A percentile compares a stretch with the other conserved stretches of the same genome.
Conservation (phyloP, 2,113 vertebrate species). For the Rissa tridactyla region DNA sequence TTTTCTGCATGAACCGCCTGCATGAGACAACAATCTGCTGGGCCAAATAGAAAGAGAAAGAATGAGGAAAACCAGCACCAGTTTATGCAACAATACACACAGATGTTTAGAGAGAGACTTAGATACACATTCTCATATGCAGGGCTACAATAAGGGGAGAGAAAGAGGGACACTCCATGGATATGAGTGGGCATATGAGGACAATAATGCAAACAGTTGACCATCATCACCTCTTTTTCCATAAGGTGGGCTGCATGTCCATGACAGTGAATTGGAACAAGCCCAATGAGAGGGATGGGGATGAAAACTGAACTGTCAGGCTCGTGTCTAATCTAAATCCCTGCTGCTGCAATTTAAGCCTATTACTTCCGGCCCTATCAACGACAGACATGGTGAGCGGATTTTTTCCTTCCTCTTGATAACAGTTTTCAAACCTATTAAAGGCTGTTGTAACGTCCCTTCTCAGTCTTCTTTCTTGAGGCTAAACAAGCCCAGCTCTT, state of each 20-base stretch:
- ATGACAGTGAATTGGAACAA: neutral
- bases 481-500: conserved; percentile 10
- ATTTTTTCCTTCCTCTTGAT: conserved; percentile 41
- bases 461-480: neutral
- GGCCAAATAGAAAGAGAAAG: neutral
- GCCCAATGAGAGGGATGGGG: neutral
- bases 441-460: neutral
- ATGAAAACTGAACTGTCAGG: conserved; percentile 23
- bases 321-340: conserved; percentile 25
- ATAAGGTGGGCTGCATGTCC: neutral
- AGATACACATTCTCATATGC: neutral
- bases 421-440: conserved; percentile 31
- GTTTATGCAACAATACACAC: neutral
- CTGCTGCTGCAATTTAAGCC: conserved; percentile 35
- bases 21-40: neutral
- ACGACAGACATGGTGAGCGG: neutral
- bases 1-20: neutral
- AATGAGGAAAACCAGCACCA: neutral
- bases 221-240: neutral
- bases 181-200: neutral
- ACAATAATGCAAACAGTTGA: neutral
- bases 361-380: conserved; percentile 47
- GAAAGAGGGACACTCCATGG: neutral
- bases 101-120: neutral
- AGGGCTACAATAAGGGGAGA: neutral